phyloP scores from a whole-genome alignment of 2,888 invertebrate genomes.

The Agonopterix heracliana region DNA sequence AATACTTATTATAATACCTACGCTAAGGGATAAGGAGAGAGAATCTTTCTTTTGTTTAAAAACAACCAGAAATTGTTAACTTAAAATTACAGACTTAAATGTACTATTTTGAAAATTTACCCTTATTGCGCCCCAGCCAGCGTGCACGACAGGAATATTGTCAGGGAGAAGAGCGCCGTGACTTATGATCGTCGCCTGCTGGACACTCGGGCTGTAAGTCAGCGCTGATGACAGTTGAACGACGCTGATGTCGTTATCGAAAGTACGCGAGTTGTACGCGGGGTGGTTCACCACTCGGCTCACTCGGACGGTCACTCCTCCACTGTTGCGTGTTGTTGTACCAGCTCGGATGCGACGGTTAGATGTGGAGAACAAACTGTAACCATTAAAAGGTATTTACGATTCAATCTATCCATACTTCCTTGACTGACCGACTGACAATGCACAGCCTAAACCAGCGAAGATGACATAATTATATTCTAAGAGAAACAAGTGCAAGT shows the following conservation, averaged over 20 bases:
- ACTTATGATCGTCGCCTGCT: constrained; percentile 14
- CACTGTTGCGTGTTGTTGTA: constrained; percentile 31
- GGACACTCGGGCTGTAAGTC: constrained; percentile 14
- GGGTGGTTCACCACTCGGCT: constrained; percentile 24
- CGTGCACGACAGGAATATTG: constrained; percentile 21
- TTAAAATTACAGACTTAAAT: too few species aligned
- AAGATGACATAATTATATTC: too few species aligned
- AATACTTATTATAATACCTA: too few species aligned
- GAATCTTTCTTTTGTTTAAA: too few species aligned
- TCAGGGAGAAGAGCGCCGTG: constrained; percentile 19
- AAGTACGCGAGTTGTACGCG: constrained; percentile 8
- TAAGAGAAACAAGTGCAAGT: too few species aligned
- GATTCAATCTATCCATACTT: not conserved
- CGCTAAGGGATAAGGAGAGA: too few species aligned
- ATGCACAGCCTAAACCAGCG: too few species aligned
- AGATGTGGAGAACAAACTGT: constrained; percentile 22
- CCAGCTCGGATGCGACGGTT: constrained; percentile 45
- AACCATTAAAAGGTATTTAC: constrained; percentile 1
- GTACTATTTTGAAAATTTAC: constrained; percentile 16
- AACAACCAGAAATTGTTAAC: too few species aligned
- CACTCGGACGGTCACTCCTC: constrained; percentile 27
- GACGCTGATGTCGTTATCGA: constrained; percentile 36
- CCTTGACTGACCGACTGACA: too few species aligned
- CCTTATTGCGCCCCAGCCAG: constrained; percentile 28
- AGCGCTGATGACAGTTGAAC: constrained; percentile 24